phyloP scores from a whole-genome alignment of 2,797 vertebrate species.

The Sylvilagus floridanus region DNA sequence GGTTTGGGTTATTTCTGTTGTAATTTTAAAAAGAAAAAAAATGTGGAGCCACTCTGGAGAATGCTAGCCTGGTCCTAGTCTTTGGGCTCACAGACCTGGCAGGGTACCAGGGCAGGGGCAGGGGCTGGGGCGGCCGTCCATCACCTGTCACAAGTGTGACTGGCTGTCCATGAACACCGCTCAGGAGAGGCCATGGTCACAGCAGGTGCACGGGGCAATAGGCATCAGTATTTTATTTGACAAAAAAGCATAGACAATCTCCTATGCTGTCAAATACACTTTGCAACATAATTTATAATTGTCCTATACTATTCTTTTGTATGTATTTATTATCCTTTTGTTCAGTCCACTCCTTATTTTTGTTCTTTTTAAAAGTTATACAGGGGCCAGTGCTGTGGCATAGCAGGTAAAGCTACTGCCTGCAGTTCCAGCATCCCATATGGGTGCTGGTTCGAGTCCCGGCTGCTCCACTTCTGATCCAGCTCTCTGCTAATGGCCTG shows the following conservation, averaged over 20 bases:
- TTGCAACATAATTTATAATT: neutral
- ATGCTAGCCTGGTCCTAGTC: slow-evolving; percentile 6
- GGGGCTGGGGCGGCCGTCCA: neutral
- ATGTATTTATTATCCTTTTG: neutral
- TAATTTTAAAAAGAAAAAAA: neutral
- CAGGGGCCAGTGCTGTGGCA: too few species aligned
- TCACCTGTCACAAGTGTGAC: neutral
- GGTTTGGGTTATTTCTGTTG: neutral
- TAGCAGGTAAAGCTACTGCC: too few species aligned
- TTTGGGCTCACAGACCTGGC: neutral
- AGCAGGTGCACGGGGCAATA: neutral
- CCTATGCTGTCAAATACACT: neutral
- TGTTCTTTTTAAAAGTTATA: neutral
- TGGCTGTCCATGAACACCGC: neutral
- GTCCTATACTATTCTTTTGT: neutral
- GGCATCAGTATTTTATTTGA: neutral
- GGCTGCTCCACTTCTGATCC: too few species aligned
- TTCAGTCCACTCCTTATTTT: neutral
- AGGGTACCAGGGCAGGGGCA: neutral
- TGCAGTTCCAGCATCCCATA: too few species aligned
- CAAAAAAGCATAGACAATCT: neutral
- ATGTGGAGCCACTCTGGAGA: neutral
- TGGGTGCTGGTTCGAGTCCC: too few species aligned
- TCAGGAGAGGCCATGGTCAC: neutral
- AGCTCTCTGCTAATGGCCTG: too few species aligned